Evolutionary conservation across 2,113 vertebrate genomes (phyloP).

Genomic region (Synodontis membranacea): DNA sequence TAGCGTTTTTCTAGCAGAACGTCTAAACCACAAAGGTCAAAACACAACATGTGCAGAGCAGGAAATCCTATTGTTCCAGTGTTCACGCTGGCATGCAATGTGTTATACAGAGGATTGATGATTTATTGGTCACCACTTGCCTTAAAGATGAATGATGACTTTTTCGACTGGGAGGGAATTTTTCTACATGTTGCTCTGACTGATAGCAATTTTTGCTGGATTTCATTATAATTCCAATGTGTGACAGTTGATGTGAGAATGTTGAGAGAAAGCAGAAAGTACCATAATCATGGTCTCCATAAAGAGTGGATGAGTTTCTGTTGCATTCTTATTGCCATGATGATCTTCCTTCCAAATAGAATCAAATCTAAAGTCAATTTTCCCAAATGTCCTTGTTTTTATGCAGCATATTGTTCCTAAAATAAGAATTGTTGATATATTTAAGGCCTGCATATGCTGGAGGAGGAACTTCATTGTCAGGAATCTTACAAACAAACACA

Average conservation of each 20-base stretch:
- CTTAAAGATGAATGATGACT: constrained; percentile 63
- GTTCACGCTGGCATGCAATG: constrained; percentile 22
- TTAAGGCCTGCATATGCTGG: background rate
- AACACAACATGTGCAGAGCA: constrained; percentile 9
- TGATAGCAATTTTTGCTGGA: constrained; percentile 5
- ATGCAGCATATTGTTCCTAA: constrained; percentile 52
- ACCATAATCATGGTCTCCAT: background rate
- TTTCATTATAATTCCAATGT: constrained; percentile 10
- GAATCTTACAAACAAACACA: background rate
- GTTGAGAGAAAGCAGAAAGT: background rate
- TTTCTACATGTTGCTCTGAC: constrained; percentile 14
- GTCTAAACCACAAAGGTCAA: constrained; percentile 42
- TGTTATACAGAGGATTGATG: constrained; percentile 50
- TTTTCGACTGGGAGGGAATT: background rate
- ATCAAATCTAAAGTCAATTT: constrained; percentile 6
- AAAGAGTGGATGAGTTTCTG: background rate
- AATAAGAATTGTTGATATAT: background rate
- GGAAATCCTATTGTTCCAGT: constrained; percentile 23
- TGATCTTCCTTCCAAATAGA: constrained; percentile 21
- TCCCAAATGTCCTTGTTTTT: constrained; percentile 24
- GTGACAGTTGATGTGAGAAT: background rate
- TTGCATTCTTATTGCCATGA: constrained; percentile 38
- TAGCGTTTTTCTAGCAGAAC: constrained; percentile 21
- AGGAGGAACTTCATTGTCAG: background rate
- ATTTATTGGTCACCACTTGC: constrained; percentile 72